Conservation (phyloP, 2,797 vertebrate genomes). For the Lacerta viridis region DNA sequence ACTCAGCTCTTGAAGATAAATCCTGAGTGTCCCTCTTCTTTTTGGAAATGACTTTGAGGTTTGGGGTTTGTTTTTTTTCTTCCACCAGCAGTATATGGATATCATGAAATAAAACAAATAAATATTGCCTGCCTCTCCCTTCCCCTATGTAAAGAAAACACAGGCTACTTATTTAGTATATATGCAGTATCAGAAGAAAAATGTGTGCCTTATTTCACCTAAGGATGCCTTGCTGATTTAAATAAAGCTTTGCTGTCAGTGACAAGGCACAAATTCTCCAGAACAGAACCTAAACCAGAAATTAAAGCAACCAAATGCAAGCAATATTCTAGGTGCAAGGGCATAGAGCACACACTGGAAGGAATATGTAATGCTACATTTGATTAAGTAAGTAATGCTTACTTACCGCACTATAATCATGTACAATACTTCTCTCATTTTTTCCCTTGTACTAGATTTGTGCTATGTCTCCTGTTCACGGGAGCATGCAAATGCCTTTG, state of each 20-base stretch:
- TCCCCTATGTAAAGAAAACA: background rate
- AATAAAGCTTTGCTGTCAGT: background rate
- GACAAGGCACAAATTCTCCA: background rate
- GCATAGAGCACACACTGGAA: background rate
- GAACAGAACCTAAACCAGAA: background rate
- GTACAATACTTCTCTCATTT: background rate
- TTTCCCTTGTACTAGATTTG: rapidly evolving
- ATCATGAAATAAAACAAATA: too few relatives aligned
- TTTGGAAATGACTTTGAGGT: too few relatives aligned
- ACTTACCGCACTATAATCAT: background rate
- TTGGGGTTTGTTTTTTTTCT: too few relatives aligned
- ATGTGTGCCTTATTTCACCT: background rate
- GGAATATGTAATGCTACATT: background rate
- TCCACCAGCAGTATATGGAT: too few relatives aligned
- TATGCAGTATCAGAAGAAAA: background rate
- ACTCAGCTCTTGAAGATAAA: too few relatives aligned
- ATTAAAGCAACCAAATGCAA: background rate
- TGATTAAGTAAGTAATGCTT: background rate
- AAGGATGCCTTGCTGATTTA: background rate
- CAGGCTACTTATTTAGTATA: background rate
- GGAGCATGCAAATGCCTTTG: background rate
- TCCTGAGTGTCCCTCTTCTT: too few relatives aligned
- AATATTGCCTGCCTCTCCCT: too few relatives aligned
- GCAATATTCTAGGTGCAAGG: background rate
- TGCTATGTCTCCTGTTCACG: background rate